phyloP scores from a whole-genome alignment of 2,113 vertebrate genomes.

The Pteropus alecto region DNA sequence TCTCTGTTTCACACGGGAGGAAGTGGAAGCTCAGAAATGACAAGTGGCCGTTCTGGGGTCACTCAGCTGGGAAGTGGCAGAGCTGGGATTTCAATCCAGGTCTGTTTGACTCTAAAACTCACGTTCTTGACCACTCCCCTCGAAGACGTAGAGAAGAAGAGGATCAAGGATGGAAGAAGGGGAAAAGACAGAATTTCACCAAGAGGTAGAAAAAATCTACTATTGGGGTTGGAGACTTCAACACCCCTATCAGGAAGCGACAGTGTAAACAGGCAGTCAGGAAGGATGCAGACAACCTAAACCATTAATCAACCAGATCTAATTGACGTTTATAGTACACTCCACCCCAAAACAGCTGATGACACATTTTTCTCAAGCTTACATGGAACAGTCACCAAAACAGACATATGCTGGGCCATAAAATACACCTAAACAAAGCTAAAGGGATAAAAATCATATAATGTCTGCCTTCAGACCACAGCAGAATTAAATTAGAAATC shows the following conservation, averaged over 20 bases:
- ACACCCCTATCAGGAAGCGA: neutral
- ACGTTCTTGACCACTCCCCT: neutral
- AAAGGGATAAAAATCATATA: neutral
- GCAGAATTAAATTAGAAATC: neutral
- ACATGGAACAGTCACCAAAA: neutral
- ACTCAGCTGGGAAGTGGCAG: neutral
- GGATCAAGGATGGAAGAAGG: neutral
- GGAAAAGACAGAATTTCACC: neutral
- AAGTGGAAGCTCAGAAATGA: too few species aligned
- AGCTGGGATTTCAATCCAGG: neutral
- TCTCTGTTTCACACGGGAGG: too few species aligned
- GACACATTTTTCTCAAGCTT: neutral
- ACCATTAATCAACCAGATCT: neutral
- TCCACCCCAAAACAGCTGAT: neutral
- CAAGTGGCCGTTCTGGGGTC: neutral
- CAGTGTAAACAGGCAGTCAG: neutral
- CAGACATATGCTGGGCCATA: neutral
- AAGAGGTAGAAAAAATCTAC: neutral
- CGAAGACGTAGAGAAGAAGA: neutral
- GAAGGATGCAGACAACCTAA: neutral
- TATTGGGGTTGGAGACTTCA: too few species aligned
- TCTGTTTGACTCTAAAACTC: neutral
- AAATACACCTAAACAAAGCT: neutral
- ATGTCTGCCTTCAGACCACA: neutral
- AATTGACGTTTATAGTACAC: neutral